Evolutionary conservation across 2,888 invertebrate species (phyloP), one percentile per base, ranked within the genome.

Genomic region (Steinernema scapterisci): DNA sequence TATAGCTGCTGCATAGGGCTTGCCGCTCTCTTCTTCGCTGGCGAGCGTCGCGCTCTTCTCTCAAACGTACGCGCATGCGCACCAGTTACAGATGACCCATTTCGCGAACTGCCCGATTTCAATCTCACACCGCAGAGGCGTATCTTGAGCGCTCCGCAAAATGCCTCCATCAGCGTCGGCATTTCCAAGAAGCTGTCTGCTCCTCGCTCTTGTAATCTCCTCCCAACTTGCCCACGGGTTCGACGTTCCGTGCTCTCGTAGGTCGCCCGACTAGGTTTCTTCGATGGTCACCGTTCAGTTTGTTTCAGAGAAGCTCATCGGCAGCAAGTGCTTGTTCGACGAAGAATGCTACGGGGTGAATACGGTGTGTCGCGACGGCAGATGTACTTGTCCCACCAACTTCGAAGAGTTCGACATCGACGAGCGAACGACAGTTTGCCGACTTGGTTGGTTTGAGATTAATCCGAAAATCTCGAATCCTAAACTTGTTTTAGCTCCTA

Each of bases 321-420:
- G 86, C 23, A 84, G 81, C 56, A 81, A 82, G 70, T 87, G 87
- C 63, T 54, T 81, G 25, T 84, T 85, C 72, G 87, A 87, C 73
- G 87, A 88, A 78, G 87, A 87, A 76, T 87, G 87, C 73, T 86
- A 87, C 77, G 87, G 87, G n/a, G 79, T 81, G 77, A 87, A 87
- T 75, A 82, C 87, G 38, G 84, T 87, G 2, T 87, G 87, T 75
- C 76, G 82, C 7, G 81, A 84, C 70, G 80, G 81, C 7, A 70
- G 84, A 63, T 87, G 87, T 75, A 81, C 85, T n/a, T 87, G 87
- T 75, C 87, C 87, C 0, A 85, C 85, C 2, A 85, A 86, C 75
- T 87, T 87, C 73, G 87, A 87, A 72, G 86, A 85, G 73, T 86
- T 76, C 72, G 84, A 86, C 75, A 79, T 86, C 27, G 85, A 84